These are phyloP conservation scores for Triplophysa bombifrons DNA, from an alignment of 2,797 vertebrate genomes.

Conservation along the genomic window DNA sequence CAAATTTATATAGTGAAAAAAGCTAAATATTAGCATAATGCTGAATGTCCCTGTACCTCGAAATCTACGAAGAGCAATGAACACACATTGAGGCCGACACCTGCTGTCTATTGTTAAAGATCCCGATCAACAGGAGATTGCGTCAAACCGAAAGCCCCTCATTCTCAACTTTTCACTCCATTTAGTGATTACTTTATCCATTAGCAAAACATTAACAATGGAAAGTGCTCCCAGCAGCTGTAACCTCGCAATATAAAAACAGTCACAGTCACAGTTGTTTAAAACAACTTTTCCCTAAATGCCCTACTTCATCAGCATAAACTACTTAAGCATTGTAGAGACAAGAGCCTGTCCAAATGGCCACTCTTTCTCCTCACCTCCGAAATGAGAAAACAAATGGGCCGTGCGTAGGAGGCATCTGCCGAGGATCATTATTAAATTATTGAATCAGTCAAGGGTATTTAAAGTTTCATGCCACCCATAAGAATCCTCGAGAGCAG, in stretches of 20 bases:
- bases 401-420: conserved; percentile 55
- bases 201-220: conserved; percentile 19
- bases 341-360: conserved; percentile 12
- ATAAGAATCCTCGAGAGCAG: conserved; percentile 65
- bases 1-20: neutral
- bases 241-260: neutral
- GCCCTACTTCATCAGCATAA: conserved; percentile 31
- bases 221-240: conserved; percentile 9
- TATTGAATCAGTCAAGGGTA: conserved; percentile 68
- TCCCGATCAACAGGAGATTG: neutral
- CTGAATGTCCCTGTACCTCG: neutral
- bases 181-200: conserved; percentile 14
- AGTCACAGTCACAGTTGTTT: conserved; percentile 10
- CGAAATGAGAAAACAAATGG: conserved; percentile 46
- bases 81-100: conserved; percentile 16
- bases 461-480: conserved; percentile 74
- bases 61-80: neutral
- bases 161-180: neutral
- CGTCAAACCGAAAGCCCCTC: neutral
- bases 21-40: neutral
- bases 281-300: conserved; percentile 32
- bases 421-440: conserved; percentile 74
- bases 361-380: conserved; percentile 30
- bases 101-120: conserved; percentile 15
- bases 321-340: conserved; percentile 12